Evolutionary conservation across 2,797 vertebrate species (phyloP), one percentile per base, ranked within the genome.

Genomic region (Melanotaenia pygmaea): DNA sequence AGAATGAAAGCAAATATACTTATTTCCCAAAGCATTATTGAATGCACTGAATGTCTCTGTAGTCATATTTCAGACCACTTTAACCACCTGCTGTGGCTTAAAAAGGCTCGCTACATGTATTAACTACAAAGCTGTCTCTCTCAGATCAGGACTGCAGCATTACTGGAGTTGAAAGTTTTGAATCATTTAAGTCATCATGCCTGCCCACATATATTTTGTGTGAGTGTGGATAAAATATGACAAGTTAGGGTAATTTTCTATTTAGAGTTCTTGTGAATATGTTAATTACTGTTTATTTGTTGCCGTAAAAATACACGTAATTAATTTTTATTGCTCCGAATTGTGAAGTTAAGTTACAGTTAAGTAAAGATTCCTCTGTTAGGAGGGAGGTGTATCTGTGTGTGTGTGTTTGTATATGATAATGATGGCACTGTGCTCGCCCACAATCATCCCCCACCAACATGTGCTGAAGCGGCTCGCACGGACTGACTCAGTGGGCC

Each of bases 401-500:
- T 64, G 77, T 81, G 64, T 71, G 80, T 72, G 85, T 78, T 82
- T 87, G 76, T 74, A 18, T 76, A 58, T 72, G 78, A 71, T 70
- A 90, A 90, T 92, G 90, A 92, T 82, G 68, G 67, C 84, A 77
- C 76, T 22, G 74, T 67, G 88, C 83, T 90, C 89, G 56, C 94
- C 94, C 93, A 94, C 94, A 86, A 75, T 14, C 88, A 74, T 86
- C 85, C 79, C 91, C 91, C 89, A 86, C 88, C 84, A 79, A 85
- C 74, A 76, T 91, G 89, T 87, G 86, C 84, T 81, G 84, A 67
- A 79, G 83, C 80, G 61, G 76, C 86, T 76, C 69, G 79, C 78
- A 84, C 79, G 53, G 67, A 64, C 91, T 94, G 93, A 95, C 90
- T 94, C 93, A 94, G 91, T 88, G 74, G 84, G 86, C 92, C 86